Evolutionary conservation across 2,888 invertebrate species (phyloP).

Genomic region (Scaptomyza flava): DNA sequence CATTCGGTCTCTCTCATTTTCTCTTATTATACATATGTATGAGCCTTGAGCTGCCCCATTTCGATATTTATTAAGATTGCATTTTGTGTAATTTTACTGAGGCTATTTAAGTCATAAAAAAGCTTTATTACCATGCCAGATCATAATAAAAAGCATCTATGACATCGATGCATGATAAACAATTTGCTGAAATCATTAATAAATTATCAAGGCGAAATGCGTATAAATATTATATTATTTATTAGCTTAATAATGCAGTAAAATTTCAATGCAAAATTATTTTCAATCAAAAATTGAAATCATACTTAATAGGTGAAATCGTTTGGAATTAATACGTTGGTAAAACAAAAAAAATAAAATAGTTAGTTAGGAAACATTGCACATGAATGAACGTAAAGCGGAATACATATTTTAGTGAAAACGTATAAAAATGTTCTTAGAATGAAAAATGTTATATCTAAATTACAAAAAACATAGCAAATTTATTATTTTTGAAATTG

Average conservation of each 20-base stretch:
- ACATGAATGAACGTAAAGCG: not conserved
- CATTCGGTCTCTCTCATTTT: constrained; percentile 1
- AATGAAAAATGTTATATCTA: not conserved
- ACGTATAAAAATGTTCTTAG: not conserved
- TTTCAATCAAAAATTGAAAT: not conserved
- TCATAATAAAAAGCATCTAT: constrained; percentile 11
- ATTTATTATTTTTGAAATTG: not conserved
- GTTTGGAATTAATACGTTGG: not conserved
- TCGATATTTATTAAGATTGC: constrained; percentile 38
- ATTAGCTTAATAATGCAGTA: not conserved
- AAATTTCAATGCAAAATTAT: not conserved
- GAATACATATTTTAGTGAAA: not conserved
- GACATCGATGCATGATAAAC: constrained; percentile 5
- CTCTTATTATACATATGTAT: not conserved
- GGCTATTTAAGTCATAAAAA: constrained; percentile 25
- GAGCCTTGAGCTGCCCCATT: constrained; percentile 18
- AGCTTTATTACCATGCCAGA: constrained; percentile 22
- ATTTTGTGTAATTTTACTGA: constrained; percentile 22
- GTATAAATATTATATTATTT: not conserved
- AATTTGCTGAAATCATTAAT: constrained; percentile 3
- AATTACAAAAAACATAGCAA: not conserved
- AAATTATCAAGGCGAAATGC: constrained; percentile 6
- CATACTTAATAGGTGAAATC: not conserved
- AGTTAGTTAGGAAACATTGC: not conserved
- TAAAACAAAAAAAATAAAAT: not conserved